Base-by-base conservation (phyloP, 2,888 invertebrate genomes). In the Orthonevra nobilis region DNA sequence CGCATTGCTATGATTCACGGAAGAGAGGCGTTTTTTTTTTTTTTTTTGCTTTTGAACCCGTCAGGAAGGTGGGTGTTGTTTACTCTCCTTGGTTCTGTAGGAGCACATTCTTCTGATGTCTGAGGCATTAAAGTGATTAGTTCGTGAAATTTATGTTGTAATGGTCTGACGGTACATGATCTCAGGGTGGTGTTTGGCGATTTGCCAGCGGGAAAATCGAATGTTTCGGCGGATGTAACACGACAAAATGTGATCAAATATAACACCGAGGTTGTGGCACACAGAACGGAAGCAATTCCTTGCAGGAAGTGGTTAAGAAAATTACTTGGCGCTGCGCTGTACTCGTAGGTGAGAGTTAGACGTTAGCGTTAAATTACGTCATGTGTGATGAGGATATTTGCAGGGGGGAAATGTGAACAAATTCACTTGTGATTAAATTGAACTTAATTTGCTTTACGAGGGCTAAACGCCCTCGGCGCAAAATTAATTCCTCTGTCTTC, bases 71-170 rank as follows among this genome's bases (percentile, higher is more conserved):
- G 3, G 23, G n/a, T n/a, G n/a, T n/a, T n/a, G n/a, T n/a, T n/a
- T n/a, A n/a, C n/a, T n/a, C n/a, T n/a, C n/a, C 23, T 23, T 5
- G 5, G 3, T 4, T 23, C 3, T 23, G 23, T 23, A 23, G 3
- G 5, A 3, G 3, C 3, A 28, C 12, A 30, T 7, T 34, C 42
- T 26, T 34, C 14, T 26, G 38, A 68, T 20, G 46, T 30, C 28
- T 48, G 38, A 38, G 56, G 30, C 56, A 58, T 30, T 50, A 58
- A 63, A 48, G 56, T 75, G 69, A 75, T 63, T 56, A 56, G 48
- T 50, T 75, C 17, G 20, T 56, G 42, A 56, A 54, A 69, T 69
- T 44, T 66, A 50, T 50, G 42, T 36, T 69, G 54, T 68, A 40
- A 34, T 68, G 48, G 46, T 26, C 20, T 19, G 26, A n/a, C 20